Base-by-base conservation (phyloP, 2,888 invertebrate species). In the Pheosia gnoma region DNA sequence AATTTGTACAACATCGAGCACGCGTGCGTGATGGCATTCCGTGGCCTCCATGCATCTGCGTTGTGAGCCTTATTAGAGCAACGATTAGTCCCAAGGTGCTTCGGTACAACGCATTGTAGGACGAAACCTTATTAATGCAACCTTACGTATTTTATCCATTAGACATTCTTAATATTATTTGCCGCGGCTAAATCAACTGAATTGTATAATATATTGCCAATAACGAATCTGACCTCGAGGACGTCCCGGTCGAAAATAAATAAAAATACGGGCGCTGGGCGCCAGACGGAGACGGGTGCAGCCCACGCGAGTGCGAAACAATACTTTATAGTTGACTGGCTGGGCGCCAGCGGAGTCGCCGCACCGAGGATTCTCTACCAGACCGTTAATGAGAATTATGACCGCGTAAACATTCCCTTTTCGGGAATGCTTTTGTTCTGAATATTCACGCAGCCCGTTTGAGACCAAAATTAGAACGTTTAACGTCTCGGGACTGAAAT, bases 301-400 rank as follows among this genome's bases (percentile, higher is more conserved):
- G 70, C 68, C 65, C 71, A 71, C 77, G 70, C 87, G 85, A 79
- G 82, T 84, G 70, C 76, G 73, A 75, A 70, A 81, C 79, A 80
- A 81, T 85, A 87, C 89, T 89, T 88, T 84, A 77, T 83, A 83
- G 77, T 73, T 74, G 79, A 79, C 83, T 89, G 87, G 88, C 89
- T 73, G 74, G 75, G 77, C 82, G 89, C 89, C 90, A 87, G 25
- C 25, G 25, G 79, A 69, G 65, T 49, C 68, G 59, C 56, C 64
- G 63, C 63, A 66, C 63, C 65, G 74, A 73, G 69, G 74, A 78
- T 81, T 79, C 68, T 64, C 72, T 71, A 72, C 71, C 66, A 68
- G 66, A 59, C 67, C 68, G 80, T 78, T 82, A 83, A 84, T 80
- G 81, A 85, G 79, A 84, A 70, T 87, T 83, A 85, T 80, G 80